These are phyloP conservation scores for Drosophila virilis DNA, from an alignment of 1,140 invertebrate species.

Conservation along the genomic window DNA sequence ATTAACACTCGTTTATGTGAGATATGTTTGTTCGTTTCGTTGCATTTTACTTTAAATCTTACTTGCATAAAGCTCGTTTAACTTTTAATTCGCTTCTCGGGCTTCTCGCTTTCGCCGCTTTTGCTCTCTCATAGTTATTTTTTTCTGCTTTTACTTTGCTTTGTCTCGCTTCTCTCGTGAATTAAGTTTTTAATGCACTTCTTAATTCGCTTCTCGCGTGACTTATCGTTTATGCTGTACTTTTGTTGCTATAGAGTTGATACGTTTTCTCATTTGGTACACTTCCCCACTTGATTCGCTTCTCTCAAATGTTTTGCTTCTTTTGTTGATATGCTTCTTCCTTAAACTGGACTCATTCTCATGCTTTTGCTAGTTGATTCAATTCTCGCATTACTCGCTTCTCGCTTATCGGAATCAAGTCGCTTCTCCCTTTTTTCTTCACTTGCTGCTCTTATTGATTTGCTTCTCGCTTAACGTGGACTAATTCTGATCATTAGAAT, in stretches of 20 bases:
- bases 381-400: not conserved
- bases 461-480: too few relatives aligned
- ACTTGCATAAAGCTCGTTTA: not conserved
- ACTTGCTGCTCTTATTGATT: not conserved
- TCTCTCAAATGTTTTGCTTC: too few relatives aligned
- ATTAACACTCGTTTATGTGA: not conserved
- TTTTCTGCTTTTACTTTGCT: too few relatives aligned
- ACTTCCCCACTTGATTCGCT: not conserved
- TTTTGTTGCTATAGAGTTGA: too few relatives aligned
- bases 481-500: too few relatives aligned
- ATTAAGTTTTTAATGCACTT: not conserved
- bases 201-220: not conserved
- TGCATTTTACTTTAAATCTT: not conserved
- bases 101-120: too few relatives aligned
- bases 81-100: not conserved
- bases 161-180: too few relatives aligned
- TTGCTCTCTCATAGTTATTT: too few relatives aligned
- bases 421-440: not conserved
- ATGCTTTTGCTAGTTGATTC: not conserved
- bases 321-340: too few relatives aligned
- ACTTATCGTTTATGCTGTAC: not conserved
- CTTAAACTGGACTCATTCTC: not conserved
- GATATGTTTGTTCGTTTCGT: not conserved
- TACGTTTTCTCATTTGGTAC: too few relatives aligned
- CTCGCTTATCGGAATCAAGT: not conserved